Percentiles rank a stretch among this genome's conserved stretches.
These are phyloP conservation scores for Clepsis dumicolana DNA, from an alignment of 2,888 invertebrate genomes.

Conservation along the genomic window DNA sequence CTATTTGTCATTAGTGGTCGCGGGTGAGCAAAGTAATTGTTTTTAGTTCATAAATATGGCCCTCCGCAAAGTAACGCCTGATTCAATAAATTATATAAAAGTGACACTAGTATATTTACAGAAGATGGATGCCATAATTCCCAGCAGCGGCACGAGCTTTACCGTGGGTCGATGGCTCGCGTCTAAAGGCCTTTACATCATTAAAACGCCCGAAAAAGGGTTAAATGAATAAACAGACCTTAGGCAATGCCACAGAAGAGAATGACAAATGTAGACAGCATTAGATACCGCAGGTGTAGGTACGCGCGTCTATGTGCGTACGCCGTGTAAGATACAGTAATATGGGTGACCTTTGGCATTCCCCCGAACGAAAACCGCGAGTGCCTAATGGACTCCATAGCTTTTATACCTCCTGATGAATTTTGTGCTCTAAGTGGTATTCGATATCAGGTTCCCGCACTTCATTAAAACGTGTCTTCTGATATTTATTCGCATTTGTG, in stretches of 20 bases:
- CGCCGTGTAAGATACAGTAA: conserved; percentile 38
- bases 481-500: conserved; percentile 20
- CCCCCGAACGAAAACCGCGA: conserved; percentile 52
- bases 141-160: conserved; percentile 1
- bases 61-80: too few relatives aligned
- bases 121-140: not conserved
- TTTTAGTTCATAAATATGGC: too few relatives aligned
- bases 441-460: conserved; percentile 24
- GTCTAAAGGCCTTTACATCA: conserved; percentile 17
- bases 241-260: conserved; percentile 29
- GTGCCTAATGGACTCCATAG: conserved; percentile 65
- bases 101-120: not conserved
- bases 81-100: too few relatives aligned
- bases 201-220: conserved; percentile 34
- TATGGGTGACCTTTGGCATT: conserved; percentile 65
- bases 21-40: too few relatives aligned
- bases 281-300: not conserved
- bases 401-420: conserved; percentile 68
- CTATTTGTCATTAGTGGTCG: too few relatives aligned
- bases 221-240: conserved; percentile 36
- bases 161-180: conserved; percentile 10
- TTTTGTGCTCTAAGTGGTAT: conserved; percentile 56
- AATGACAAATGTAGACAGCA: conserved; percentile 23
- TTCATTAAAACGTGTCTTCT: conserved; percentile 14
- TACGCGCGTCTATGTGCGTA: conserved; percentile 13